Evolutionary conservation across 2,113 vertebrate species (phyloP), one percentile per base, ranked within the genome.

Genomic region (Speoplatyrhinus poulsoni): DNA sequence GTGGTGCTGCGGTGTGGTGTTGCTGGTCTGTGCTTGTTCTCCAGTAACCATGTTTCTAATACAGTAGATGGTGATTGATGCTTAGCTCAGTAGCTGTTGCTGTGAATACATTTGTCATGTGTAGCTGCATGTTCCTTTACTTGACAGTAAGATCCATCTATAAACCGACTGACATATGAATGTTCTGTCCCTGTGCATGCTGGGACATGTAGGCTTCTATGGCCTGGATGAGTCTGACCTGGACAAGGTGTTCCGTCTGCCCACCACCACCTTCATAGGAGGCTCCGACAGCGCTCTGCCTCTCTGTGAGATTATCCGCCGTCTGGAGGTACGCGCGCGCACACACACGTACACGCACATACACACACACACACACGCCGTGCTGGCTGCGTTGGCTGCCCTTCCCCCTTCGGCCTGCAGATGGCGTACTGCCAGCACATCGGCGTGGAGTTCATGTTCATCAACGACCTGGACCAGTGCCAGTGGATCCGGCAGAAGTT

Each of bases 401-500:
- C 26, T 26, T 26, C 26, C 2, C 26, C 53, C 36, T 65, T 11
- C 72, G 49, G 71, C 16, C 26, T 36, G 3, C 80, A 99, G 98
- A 96, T 94, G 94, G 93, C 97, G 0, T 99, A 99, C 84, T 99
- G 98, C 77, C 98, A 98, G 90, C 96, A 99, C 91, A 97, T 99
- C 0, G 98, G 98, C 0, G 98, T 99, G 73, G 98, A 99, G 88
- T 99, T 99, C 92, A 99, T 99, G 98, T 99, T 99, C 78, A 99
- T 99, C 87, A 99, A 99, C 0, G 97, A 99, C 83, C 89, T 99
- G 92, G 97, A 99, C 67, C 98, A 99, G 86, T 99, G 98, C 71
- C 98, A 99, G 85, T 99, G 98, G 98, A 99, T 99, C 86, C 81
- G 98, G n/a, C 88, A 96, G 88, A 99, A 99, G 88, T 96, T 99